Evolutionary conservation across 2,113 vertebrate genomes (phyloP).

Genomic region (Ranitomeya variabilis): DNA sequence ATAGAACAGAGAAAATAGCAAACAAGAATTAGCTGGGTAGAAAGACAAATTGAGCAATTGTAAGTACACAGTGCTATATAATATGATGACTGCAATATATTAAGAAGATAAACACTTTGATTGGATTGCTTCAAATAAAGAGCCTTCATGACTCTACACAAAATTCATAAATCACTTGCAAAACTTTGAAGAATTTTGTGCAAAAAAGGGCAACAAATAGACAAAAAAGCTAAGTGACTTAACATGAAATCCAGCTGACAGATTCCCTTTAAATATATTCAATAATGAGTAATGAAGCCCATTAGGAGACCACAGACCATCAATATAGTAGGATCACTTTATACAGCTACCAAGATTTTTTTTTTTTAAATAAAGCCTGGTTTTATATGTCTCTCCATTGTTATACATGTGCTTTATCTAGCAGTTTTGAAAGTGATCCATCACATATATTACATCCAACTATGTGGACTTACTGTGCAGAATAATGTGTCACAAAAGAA

Average conservation of each 20-base stretch:
- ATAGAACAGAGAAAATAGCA: no score
- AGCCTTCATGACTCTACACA: no score
- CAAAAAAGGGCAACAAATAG: no score
- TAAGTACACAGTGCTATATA: no score
- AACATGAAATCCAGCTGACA: not conserved
- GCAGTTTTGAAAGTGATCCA: not conserved
- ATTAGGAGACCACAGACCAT: not conserved
- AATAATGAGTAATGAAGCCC: not conserved
- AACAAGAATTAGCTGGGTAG: no score
- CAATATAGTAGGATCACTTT: not conserved
- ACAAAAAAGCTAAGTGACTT: no score
- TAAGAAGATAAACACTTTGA: no score
- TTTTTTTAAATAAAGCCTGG: not conserved
- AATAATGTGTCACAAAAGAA: not conserved
- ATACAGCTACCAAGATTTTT: not conserved
- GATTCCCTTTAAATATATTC: not conserved
- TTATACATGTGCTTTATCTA: not conserved
- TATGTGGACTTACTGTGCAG: not conserved
- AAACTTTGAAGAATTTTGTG: no score
- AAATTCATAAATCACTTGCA: no score
- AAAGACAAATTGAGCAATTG: no score
- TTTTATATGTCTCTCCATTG: not conserved
- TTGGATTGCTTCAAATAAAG: no score
- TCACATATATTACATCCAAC: not conserved
- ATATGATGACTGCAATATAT: no score